These are phyloP conservation scores for Koerneria pararmatus DNA, from an alignment of 2,888 invertebrate species.

Conservation along the genomic window DNA sequence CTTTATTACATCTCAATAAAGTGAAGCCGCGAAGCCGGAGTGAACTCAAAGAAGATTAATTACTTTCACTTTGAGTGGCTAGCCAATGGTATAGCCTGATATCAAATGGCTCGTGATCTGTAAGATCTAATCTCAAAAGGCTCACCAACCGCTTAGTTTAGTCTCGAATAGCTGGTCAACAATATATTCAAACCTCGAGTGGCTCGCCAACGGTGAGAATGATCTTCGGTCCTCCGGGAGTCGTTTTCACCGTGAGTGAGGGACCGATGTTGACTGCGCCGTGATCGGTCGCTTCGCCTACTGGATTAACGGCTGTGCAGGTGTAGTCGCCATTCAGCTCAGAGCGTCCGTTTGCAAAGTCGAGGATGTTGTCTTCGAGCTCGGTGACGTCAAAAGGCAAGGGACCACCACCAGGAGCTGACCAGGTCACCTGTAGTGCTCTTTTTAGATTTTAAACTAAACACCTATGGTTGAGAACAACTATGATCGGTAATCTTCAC, in stretches of 20 bases:
- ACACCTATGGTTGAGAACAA: too few relatives aligned
- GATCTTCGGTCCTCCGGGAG: conserved; percentile 48
- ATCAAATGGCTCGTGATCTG: too few relatives aligned
- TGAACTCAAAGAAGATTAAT: too few relatives aligned
- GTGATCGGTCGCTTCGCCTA: conserved; percentile 52
- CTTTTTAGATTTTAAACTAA: too few relatives aligned
- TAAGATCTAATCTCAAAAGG: too few relatives aligned
- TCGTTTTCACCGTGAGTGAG: conserved; percentile 44
- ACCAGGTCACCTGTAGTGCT: conserved; percentile 45
- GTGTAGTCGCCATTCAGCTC: conserved; percentile 52
- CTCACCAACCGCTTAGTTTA: too few relatives aligned
- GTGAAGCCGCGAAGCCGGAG: too few relatives aligned
- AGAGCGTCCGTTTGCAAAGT: conserved; percentile 43
- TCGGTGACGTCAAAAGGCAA: conserved; percentile 57
- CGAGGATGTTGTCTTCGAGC: conserved; percentile 50
- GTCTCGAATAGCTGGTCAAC: too few relatives aligned
- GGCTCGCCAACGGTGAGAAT: conserved; percentile 56
- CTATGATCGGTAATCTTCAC: too few relatives aligned
- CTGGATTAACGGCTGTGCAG: conserved; percentile 48
- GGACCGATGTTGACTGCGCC: conserved; percentile 52
- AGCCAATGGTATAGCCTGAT: too few relatives aligned
- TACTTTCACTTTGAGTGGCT: too few relatives aligned
- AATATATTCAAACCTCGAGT: conserved; percentile 38
- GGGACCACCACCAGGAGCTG: conserved; percentile 50
- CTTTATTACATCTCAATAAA: too few relatives aligned